phyloP scores from a whole-genome alignment of 1,140 invertebrate species.

The Fragariocoptes setiger region DNA sequence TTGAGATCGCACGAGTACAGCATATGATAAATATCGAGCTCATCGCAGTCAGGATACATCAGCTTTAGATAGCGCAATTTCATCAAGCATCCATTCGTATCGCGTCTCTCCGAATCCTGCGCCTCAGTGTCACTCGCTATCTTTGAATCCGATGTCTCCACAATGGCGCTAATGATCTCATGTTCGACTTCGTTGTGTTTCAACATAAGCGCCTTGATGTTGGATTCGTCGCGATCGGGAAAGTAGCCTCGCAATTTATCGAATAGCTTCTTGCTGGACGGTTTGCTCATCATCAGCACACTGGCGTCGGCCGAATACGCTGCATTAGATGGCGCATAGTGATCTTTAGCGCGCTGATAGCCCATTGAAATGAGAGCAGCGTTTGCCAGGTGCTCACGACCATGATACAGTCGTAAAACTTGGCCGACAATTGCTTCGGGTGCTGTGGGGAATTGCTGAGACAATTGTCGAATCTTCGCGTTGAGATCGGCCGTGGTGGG shows the following conservation, averaged over 20 bases:
- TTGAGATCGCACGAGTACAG: conserved; percentile 50
- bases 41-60: conserved; percentile 59
- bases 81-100: conserved; percentile 48
- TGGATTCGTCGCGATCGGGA: conserved; percentile 11
- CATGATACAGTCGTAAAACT: background rate
- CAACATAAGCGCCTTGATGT: conserved; percentile 10
- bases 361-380: background rate
- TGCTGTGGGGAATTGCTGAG: background rate
- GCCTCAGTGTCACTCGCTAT: conserved; percentile 5
- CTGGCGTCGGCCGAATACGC: background rate
- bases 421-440: background rate
- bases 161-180: conserved; percentile 11
- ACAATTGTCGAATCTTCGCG: background rate
- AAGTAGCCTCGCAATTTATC: conserved; percentile 12
- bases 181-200: conserved; percentile 13
- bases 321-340: background rate
- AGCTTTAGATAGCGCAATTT: conserved; percentile 70
- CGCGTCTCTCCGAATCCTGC: conserved; percentile 20
- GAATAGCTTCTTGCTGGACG: conserved; percentile 11
- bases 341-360: background rate
- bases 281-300: conserved; percentile 3
- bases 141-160: conserved; percentile 6
- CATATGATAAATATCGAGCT: conserved; percentile 49
- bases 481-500: background rate
- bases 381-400: background rate